Evolutionary conservation across 2,888 invertebrate genomes (phyloP), one percentile per base, ranked within the genome.

Genomic region (Hyles lineata): DNA sequence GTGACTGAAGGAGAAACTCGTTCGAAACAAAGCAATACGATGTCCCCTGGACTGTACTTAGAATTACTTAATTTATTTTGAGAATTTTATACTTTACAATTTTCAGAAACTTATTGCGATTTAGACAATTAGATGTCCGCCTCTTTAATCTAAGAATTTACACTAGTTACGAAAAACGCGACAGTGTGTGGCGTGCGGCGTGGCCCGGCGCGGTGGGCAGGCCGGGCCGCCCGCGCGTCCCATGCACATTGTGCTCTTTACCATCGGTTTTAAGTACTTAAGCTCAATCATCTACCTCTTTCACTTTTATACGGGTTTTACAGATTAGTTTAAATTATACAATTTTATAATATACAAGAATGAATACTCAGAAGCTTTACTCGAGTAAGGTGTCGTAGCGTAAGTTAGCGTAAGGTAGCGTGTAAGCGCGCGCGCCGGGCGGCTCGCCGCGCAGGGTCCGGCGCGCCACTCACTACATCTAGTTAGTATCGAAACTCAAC

Each of bases 261-360:
- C 88, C 88, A 90, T 92, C 90, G 89, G 91, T 92, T 92, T 92
- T 91, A 91, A 90, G 92, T 93, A 93, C 94, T 93, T 92, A 94
- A 93, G 93, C 93, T 93, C 92, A 93, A 93, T 91, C 90, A 92
- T 89, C 92, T 94, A 94, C 94, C 94, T 94, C 94, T 94, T 93
- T 93, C 93, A 91, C 92, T 94, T 93, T 94, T 94, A 93, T 94
- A 94, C 94, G 94, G 94, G 94, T 94, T 94, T 90, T 94, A 93
- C 93, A 94, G 91, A 93, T 92, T 94, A 94, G 94, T 94, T 93
- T 93, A 94, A 55, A 94, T 94, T 94, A 94, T 94, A 94, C 94
- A 94, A 92, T 92, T 89, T 92, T 92, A 92, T 67, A 67, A 67
- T 93, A 93, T 91, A 93, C 92, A 93, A 89, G 90, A 93, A 91